Base-by-base conservation (phyloP, 2,888 invertebrate species). In the Aphidius colemani region DNA sequence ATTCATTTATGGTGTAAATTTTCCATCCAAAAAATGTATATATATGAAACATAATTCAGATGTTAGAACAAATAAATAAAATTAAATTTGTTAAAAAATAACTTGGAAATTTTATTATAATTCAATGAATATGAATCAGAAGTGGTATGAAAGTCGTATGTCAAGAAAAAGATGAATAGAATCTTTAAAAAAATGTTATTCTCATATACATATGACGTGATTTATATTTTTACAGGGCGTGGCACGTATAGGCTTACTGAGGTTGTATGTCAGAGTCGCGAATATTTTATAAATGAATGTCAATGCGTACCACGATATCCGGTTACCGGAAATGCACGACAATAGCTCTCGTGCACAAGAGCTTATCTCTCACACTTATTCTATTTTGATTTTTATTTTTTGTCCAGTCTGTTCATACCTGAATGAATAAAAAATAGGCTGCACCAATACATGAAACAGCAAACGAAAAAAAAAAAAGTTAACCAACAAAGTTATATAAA, bases 241-340 rank as follows among this genome's bases (percentile, higher is more conserved):
- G 30, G 30, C 30, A 30, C 30, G 30, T 30, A n/a, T n/a, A 30
- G 43, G 58, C 51, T 66, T 44, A 61, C 55, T 46, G 65, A 67
- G 70, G 68, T 75, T 73, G 74, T 74, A 72, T 30, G 30, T 30
- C 30, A 30, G 71, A 72, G 70, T 74, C 75, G 72, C 75, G 79
- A 78, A 78, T 82, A 81, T 82, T 82, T 82, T 81, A 78, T 78
- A 81, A 81, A 81, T 81, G 58, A 81, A 81, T 79, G 79, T 80
- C 79, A 80, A 81, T 81, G 78, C 73, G 75, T 73, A 71, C 73
- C 71, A 70, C 75, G 75, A 78, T 81, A 82, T 82, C 81, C 78
- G 79, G 78, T 82, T 82, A 80, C 81, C 81, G 82, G 82, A 81
- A 81, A 75, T 74, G 65, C 69, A 70, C 71, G 74, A 80, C 79